A percentile compares a stretch with the other conserved stretches of the same genome.
Evolutionary conservation across 2,888 invertebrate genomes (phyloP).

Genomic region (Blastobasis lacticolella): DNA sequence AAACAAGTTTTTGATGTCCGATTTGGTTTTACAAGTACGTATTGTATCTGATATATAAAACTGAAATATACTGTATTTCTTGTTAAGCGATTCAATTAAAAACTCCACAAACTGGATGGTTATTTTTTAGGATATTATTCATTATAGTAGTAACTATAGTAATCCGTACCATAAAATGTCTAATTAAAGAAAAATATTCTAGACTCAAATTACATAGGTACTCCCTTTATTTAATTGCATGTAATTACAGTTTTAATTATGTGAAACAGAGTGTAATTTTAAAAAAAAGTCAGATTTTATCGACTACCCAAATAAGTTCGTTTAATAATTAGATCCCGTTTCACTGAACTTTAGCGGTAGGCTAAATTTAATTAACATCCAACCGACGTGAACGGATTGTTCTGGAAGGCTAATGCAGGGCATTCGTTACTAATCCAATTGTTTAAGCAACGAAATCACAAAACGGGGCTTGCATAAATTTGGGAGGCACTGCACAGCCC

Average conservation of each 20-base stretch:
- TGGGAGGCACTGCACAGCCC: constrained; percentile 39
- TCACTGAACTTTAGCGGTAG: too few relatives aligned
- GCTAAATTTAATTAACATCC: background rate
- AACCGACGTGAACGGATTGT: background rate
- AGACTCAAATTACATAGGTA: too few relatives aligned
- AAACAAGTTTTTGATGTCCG: too few relatives aligned
- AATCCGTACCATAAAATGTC: too few relatives aligned
- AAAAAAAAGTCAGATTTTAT: constrained; percentile 1
- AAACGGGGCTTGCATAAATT: constrained; percentile 37
- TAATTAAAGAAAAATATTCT: too few relatives aligned
- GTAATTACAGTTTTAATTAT: background rate
- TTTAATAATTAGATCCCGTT: too few relatives aligned
- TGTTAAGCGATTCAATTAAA: too few relatives aligned
- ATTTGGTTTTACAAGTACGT: constrained; percentile 15
- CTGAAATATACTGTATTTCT: too few relatives aligned
- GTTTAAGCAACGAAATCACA: constrained; percentile 35
- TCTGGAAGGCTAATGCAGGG: background rate
- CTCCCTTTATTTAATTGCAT: too few relatives aligned
- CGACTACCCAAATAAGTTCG: too few relatives aligned
- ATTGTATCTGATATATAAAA: background rate
- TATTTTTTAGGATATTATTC: background rate
- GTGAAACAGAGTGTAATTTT: constrained; percentile 11
- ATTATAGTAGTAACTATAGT: background rate
- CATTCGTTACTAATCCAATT: constrained; percentile 28
- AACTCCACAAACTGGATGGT: background rate